These are phyloP conservation scores for Lepeophtheirus nordmannii DNA, from an alignment of 2,888 invertebrate genomes.

Conservation along the genomic window DNA sequence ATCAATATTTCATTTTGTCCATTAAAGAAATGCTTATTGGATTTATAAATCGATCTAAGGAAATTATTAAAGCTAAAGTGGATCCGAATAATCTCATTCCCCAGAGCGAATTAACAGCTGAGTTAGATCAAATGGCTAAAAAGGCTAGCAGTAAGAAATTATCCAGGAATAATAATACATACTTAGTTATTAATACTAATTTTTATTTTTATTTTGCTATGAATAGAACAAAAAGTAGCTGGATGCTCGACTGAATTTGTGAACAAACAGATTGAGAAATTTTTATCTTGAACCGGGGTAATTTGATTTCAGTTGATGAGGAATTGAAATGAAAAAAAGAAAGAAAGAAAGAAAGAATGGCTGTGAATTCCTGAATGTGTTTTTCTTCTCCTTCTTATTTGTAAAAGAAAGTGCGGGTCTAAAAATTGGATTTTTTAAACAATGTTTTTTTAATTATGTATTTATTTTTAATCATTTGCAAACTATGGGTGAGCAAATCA, in stretches of 20 bases:
- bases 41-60: constrained; percentile 60
- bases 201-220: constrained; percentile 21
- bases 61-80: constrained; percentile 49
- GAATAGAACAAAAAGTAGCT: constrained; percentile 69
- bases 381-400: too few relatives aligned
- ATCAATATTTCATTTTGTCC: constrained; percentile 24
- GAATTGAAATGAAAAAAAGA: not conserved
- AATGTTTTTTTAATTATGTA: too few relatives aligned
- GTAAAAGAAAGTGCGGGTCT: too few relatives aligned
- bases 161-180: constrained; percentile 21
- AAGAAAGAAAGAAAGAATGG: not conserved
- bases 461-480: too few relatives aligned
- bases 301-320: not conserved
- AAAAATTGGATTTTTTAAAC: too few relatives aligned
- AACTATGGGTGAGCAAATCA: too few relatives aligned
- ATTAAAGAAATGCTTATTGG: constrained; percentile 54
- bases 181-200: constrained; percentile 23
- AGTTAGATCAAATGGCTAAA: constrained; percentile 53
- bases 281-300: constrained; percentile 47
- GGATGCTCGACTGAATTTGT: constrained; percentile 85
- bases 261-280: constrained; percentile 72
- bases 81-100: constrained; percentile 43
- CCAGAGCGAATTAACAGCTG: constrained; percentile 49
- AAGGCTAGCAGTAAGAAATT: constrained; percentile 55
- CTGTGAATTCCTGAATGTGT: not conserved